Conservation (phyloP, 2,888 invertebrate species). For the Masnerella sp. region DNA sequence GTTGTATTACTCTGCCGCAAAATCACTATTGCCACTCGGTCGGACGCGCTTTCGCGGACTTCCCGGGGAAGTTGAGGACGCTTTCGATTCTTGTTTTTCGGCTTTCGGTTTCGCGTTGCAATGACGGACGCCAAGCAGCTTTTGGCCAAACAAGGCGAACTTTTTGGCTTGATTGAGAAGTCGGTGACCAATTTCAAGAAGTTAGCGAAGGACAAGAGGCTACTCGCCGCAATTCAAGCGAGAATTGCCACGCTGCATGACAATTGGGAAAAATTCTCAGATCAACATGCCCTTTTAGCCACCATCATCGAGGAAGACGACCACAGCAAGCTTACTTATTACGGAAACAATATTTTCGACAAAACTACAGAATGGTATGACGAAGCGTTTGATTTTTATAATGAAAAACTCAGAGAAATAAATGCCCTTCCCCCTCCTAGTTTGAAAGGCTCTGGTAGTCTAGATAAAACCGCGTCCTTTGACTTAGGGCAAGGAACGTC, state of each 20-base stretch:
- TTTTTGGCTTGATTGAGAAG: not conserved
- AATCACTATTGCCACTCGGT: too few relatives aligned
- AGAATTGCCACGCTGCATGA: not conserved
- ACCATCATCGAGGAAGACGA: not conserved
- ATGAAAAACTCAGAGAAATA: conserved; percentile 2
- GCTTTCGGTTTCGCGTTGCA: too few relatives aligned
- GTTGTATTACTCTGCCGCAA: too few relatives aligned
- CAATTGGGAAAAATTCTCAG: not conserved
- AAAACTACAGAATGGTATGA: not conserved
- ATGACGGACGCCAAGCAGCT: too few relatives aligned
- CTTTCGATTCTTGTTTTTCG: too few relatives aligned
- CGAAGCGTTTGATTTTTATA: not conserved
- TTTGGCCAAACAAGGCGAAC: not conserved
- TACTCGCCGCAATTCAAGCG: not conserved
- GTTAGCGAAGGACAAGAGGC: not conserved
- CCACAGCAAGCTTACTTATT: too few relatives aligned
- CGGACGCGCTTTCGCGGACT: too few relatives aligned
- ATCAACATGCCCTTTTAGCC: not conserved
- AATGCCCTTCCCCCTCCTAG: too few relatives aligned
- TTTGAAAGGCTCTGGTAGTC: not conserved
- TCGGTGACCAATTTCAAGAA: not conserved
- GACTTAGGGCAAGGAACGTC: too few relatives aligned
- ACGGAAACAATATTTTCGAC: too few relatives aligned
- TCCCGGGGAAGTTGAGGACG: too few relatives aligned
- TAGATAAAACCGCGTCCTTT: not conserved